Evolutionary conservation across 2,888 invertebrate species (phyloP), one percentile per base, ranked within the genome.

Genomic region (Cheilosia urbana): DNA sequence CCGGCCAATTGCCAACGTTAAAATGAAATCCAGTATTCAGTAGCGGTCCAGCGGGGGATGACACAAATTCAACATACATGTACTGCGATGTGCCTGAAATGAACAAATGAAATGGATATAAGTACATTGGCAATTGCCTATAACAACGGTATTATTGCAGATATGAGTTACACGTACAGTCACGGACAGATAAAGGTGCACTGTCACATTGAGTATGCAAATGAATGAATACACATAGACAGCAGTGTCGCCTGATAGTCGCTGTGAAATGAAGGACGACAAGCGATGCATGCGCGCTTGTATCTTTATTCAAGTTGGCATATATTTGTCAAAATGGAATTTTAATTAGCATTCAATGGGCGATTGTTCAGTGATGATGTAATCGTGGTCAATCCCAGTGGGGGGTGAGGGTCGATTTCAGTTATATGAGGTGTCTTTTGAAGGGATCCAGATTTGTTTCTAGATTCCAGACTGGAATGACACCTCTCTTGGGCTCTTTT

Each of bases 1-100:
- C 97, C 0, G 97, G 97, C 97, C 97, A 97, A 92, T 97, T 97
- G 87, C 97, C 97, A 65, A 98, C 98, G 93, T 98, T 98, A 93
- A 98, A 98, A 92, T 98, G 98, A 91, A 98, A 98, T 5, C 98
- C 98, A 0, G 97, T 98, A 91, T 98, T 98, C 63, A 98, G 93
- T 21, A 98, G 93, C 0, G 98, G 98, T 51, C 97, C 97, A 88
- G 97, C 97, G 45, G 97, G 96, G 3, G 97, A 97, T 49, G 97
- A 97, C 87, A 97, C 96, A 90, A 97, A 97, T 91, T 97, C 97
- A 69, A 97, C 97, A 90, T 96, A 97, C 88, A 97, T 93, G 90
- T 97, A 96, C 89, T 96, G 96, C 21, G 97, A 97, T 57, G 98
- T 98, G 13, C 98, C 92, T 92, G 80, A 27, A 75, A 76, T 30